Conservation (phyloP, 2,888 invertebrate species). For the Endotricha flammealis region DNA sequence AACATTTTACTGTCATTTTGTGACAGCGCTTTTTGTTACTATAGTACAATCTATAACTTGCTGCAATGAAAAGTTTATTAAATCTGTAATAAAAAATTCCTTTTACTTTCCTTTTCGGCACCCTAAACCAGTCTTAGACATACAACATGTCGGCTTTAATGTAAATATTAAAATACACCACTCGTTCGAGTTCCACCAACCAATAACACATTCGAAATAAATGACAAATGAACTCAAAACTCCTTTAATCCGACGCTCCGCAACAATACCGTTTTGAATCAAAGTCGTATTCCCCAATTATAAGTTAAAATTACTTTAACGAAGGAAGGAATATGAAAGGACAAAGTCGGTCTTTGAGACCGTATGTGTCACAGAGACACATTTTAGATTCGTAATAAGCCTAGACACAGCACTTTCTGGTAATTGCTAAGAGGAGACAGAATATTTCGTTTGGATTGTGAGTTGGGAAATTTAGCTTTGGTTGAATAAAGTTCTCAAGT, state of each 20-base stretch:
- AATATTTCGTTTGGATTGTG: not conserved
- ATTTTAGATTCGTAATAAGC: constrained; percentile 3
- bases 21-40: no score
- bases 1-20: no score
- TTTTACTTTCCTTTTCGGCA: no score
- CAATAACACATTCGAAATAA: constrained; percentile 5
- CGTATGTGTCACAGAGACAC: constrained; percentile 1
- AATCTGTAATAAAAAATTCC: no score
- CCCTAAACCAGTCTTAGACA: no score
- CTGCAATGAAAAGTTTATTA: no score
- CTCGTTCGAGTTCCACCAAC: constrained; percentile 6
- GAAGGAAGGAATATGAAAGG: constrained; percentile 39
- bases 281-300: constrained; percentile 33
- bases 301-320: constrained; percentile 49
- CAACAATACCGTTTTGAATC: constrained; percentile 6
- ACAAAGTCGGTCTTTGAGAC: constrained; percentile 20
- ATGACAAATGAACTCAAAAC: constrained; percentile 10
- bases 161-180: no score
- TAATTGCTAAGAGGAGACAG: not conserved
- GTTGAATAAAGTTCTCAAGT: no score
- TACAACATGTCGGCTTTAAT: no score
- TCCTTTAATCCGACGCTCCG: not conserved
- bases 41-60: no score
- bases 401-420: not conserved
- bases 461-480: no score